Evolutionary conservation across 2,888 invertebrate species (phyloP), one percentile per base, ranked within the genome.

Genomic region (Carpatolechia fugitivella): DNA sequence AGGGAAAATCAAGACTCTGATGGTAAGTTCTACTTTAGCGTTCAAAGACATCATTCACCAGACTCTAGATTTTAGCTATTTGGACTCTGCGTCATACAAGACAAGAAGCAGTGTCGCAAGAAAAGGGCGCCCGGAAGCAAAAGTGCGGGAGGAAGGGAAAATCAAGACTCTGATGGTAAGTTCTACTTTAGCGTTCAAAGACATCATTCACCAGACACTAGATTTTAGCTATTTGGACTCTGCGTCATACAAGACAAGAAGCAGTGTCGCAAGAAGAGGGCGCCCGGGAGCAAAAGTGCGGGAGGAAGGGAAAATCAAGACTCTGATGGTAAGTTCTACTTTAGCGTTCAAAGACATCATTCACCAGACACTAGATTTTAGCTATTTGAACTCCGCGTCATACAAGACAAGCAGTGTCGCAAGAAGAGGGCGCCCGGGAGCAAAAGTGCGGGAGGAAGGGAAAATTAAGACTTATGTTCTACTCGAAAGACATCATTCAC

Each of bases 211-310:
- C n/a, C n/a, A n/a, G n/a, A n/a, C n/a, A n/a, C n/a, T n/a, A n/a
- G n/a, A n/a, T n/a, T n/a, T n/a, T n/a, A n/a, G n/a, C 91, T 98
- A 75, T 78, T 97, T 60, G 93, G 95, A 72, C 86, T 97, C 66
- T 95, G 94, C 58, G 77, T 98, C 62, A 94, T 96, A 61, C 88
- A 91, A 51, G 95, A 97, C 85, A 93, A 92, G 73, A 94, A 93
- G 57, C 94, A 97, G 75, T 87, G 96, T 69, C 91, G 92, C 60
- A 96, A 94, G 89, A 95, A 94, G 82, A 90, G 91, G 70, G 80
- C 78, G 60, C 88, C 78, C 72, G 90, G 76, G 65, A 71, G 66
- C 64, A 80, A 78, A 65, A 78, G 77, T 61, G 64, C 60, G 59
- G 71, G 63, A 63, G 62, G 66, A 61, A 69, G 70, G 64, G 72